Evolutionary conservation across 1,140 invertebrate species (phyloP), one percentile per base, ranked within the genome.

Genomic region (Hylaeus volcanicus): DNA sequence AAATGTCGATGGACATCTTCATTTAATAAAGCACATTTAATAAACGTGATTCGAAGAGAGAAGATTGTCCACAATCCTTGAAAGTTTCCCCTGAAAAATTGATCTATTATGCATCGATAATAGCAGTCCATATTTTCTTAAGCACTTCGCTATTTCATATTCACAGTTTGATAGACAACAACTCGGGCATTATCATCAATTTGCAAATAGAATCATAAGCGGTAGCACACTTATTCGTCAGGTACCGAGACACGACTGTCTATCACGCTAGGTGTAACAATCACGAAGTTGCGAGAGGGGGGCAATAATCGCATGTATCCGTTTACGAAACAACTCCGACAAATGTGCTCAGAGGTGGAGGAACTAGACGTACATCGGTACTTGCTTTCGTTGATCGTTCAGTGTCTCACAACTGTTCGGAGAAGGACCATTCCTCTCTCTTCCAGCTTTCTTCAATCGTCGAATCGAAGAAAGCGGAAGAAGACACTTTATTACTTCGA

Each of bases 371-470:
- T 55, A 26, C 69, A 43, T 39, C 14, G 60, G 37, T 72, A 12
- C 14, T 64, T n/a, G 39, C 51, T 79, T 64, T 79, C 43, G 53
- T 74, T 56, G 15, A 39, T n/a, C 60, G 58, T 74, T 79, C 56
- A 79, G 77, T 79, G 51, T 12, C 53, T 58, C 53, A 45, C 60
- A 55, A 73, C 41, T 15, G 45, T 43, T 14, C n/a, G 12, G 8
- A 66, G n/a, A n/a, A 78, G 76, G 76, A 78, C 58, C 43, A 53
- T 43, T 37, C 1, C 3, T n/a, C 12, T 72, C 45, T 15, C 26
- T 37, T 61, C 3, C 14, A 43, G 14, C 12, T 61, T n/a, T 15
- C 43, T 39, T 71, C 37, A 14, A 26, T 1, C 41, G 1, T 12
- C 51, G 4, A 58, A 12, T 48, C 48, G 53, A 68, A 56, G 55